Base-by-base conservation (phyloP, 2,113 vertebrate genomes). In the Caretta caretta region DNA sequence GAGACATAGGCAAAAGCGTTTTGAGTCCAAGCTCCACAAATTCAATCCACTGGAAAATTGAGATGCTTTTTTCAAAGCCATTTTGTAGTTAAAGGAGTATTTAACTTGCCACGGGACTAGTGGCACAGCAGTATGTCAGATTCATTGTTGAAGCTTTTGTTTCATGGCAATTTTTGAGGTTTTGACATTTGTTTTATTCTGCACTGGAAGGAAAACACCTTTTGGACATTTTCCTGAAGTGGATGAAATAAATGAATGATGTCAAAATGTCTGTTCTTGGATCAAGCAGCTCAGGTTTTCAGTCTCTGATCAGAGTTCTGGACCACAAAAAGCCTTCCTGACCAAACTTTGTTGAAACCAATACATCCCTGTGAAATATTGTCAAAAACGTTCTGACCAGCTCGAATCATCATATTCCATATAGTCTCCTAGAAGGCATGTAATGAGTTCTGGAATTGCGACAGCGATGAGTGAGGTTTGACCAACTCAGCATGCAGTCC, bases 321-420 rank as follows among this genome's bases (percentile, higher is more conserved):
- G 59, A 87, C 78, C 62, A 83, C 90, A 86, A 80, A 93, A 62
- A 92, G 10, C 80, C 90, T 84, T 88, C 83, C 29, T 89, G 89
- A 83, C 53, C 89, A 96, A 92, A 56, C 35, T 69, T 20, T 49
- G 87, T 80, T 86, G 0, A 0, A 62, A 49, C 6, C 87, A 80
- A 89, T 65, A 76, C 48, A 93, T 25, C 46, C n/a, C n/a, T 53
- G 31, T 81, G 1, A 87, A 87, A 79, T 65, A 93, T 69, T 87
- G 88, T 35, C 69, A 72, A 19, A 31, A 80, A 22, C 91, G 11
- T 51, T 90, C 54, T 1, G 0, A 85, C 10, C 53, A 89, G 38
- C 59, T 84, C 69, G 79, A 93, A 93, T 35, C 14, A 93, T 82
- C 86, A 95, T 56, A n/a, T 3, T 42, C 11, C 4, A 5, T 51